Conservation (phyloP, 2,113 vertebrate species). For the Myiozetetes cayanensis region DNA sequence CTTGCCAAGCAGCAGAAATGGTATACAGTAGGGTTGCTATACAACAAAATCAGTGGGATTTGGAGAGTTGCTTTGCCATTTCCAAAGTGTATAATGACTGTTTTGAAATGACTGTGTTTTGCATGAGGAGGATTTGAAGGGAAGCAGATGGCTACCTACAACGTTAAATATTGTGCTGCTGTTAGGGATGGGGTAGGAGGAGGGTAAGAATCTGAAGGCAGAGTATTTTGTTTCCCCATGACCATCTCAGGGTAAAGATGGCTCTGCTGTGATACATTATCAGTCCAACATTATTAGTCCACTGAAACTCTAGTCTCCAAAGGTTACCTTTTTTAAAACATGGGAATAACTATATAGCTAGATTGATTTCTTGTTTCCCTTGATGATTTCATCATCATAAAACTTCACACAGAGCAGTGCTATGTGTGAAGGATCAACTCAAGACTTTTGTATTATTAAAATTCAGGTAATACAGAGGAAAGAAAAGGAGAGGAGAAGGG, state of each 20-base stretch:
- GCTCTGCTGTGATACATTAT: neutral
- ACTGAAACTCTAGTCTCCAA: neutral
- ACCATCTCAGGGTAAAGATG: neutral
- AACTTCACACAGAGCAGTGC: neutral
- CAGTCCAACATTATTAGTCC: neutral
- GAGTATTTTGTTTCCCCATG: neutral
- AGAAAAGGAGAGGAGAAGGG: neutral
- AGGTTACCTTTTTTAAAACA: neutral
- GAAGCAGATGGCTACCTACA: neutral
- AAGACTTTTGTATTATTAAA: neutral
- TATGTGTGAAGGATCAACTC: neutral
- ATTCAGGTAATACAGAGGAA: neutral
- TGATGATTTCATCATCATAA: neutral
- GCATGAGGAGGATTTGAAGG: constrained; percentile 3
- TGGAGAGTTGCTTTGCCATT: constrained; percentile 26
- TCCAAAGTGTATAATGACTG: neutral
- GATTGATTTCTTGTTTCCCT: neutral
- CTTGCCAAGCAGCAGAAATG: constrained; percentile 42
- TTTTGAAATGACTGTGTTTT: neutral
- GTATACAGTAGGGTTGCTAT: constrained; percentile 17
- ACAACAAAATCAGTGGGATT: constrained; percentile 18
- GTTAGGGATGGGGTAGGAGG: neutral
- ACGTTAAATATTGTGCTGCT: neutral
- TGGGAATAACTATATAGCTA: neutral
- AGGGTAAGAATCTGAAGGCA: neutral